Percentiles rank a stretch among this genome's conserved stretches.
phyloP scores from a whole-genome alignment of 2,888 invertebrate species.

The Notodonta ziczac region DNA sequence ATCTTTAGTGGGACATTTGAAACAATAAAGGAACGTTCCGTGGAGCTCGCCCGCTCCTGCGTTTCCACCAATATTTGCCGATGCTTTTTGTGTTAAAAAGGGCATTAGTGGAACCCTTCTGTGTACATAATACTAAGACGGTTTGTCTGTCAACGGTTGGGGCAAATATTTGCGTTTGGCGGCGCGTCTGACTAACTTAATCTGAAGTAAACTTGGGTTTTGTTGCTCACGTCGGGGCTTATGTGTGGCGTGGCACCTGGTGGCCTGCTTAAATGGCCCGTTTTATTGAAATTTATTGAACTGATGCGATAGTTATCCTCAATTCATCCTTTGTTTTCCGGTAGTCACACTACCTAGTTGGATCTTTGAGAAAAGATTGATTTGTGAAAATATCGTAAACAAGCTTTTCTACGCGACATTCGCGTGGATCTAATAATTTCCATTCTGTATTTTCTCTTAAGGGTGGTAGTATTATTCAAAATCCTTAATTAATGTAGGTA shows the following conservation, averaged over 20 bases:
- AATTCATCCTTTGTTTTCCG: no score
- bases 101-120: conserved; percentile 83
- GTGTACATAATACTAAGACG: conserved; percentile 78
- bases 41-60: conserved; percentile 46
- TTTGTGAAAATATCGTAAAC: no score
- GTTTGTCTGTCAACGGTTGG: conserved; percentile 79
- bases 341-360: no score
- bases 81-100: conserved; percentile 82
- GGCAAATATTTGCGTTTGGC: conserved; percentile 76
- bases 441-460: no score
- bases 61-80: conserved; percentile 70
- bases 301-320: not conserved
- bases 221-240: conserved; percentile 7
- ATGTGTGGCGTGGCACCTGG: not conserved
- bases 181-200: conserved; percentile 76
- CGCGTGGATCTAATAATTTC: no score
- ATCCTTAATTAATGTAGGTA: no score
- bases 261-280: conserved; percentile 33
- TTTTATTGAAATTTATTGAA: not conserved
- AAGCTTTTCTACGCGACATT: no score
- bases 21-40: not conserved
- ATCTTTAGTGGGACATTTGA: not conserved
- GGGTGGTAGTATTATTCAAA: no score
- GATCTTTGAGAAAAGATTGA: no score
- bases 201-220: conserved; percentile 45